phyloP scores from a whole-genome alignment of 2,888 invertebrate species.

The Conus canariensis region DNA sequence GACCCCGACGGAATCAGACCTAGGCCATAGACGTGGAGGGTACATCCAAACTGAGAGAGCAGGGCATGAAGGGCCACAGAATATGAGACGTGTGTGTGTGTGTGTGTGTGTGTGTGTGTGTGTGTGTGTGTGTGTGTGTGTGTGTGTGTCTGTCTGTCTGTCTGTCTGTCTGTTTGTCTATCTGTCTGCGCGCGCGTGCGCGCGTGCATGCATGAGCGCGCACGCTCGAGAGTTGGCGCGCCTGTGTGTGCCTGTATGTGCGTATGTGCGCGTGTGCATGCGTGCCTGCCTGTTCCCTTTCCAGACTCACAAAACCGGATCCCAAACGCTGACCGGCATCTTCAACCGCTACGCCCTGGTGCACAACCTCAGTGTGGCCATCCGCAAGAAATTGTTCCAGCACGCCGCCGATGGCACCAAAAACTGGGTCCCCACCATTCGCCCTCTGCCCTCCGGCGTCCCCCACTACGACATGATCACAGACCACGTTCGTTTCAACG shows the following conservation, averaged over 20 bases:
- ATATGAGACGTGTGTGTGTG: too few relatives aligned
- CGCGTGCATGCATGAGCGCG: too few relatives aligned
- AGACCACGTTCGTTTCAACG: background rate
- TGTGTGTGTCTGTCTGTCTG: background rate
- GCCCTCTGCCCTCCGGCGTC: background rate
- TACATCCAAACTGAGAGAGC: too few relatives aligned
- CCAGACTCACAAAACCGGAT: background rate
- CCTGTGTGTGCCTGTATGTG: background rate
- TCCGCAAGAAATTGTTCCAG: background rate
- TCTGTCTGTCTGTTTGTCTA: too few relatives aligned
- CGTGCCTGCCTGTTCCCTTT: too few relatives aligned
- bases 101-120: too few relatives aligned
- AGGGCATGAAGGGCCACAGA: too few relatives aligned
- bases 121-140: too few relatives aligned
- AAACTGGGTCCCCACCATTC: background rate
- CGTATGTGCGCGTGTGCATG: conserved; percentile 46
- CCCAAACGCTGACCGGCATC: background rate
- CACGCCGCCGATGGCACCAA: background rate
- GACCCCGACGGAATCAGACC: too few relatives aligned
- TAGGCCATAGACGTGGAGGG: too few relatives aligned
- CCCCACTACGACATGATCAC: conserved; percentile 12
- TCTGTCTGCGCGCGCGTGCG: too few relatives aligned
- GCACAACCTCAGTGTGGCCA: background rate
- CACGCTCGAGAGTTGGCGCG: too few relatives aligned
- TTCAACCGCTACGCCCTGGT: conserved; percentile 1